Evolutionary conservation across 1,140 invertebrate species (phyloP).

Genomic region (Macrobrachium rosenbergii): DNA sequence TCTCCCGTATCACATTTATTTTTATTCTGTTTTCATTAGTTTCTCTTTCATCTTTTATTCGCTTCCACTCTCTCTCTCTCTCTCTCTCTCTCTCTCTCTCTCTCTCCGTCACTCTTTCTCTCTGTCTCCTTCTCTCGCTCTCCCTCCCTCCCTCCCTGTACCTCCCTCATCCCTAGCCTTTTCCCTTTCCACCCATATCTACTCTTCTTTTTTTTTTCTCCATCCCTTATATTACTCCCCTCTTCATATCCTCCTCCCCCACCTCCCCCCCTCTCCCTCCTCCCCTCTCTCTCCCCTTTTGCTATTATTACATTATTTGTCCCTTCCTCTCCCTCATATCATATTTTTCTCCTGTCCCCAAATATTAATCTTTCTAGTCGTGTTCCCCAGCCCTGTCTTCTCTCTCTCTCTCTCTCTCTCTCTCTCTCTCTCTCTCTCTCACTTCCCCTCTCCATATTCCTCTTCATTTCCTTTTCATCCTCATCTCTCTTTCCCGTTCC

Average conservation of each 20-base stretch:
- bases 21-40: no score
- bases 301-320: not conserved
- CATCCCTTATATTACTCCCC: no score
- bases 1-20: not conserved
- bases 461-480: not conserved
- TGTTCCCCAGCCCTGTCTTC: not conserved
- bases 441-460: not conserved
- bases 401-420: not conserved
- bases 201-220: no score
- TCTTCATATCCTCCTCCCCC: no score
- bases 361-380: not conserved
- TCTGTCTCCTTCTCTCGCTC: no score
- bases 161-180: no score
- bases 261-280: not conserved
- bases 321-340: not conserved
- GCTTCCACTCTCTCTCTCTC: no score
- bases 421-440: not conserved
- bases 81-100: no score
- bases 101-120: no score
- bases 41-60: no score
- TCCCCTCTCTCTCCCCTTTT: not conserved
- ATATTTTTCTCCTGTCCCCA: not conserved
- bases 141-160: no score
- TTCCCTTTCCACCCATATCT: no score
- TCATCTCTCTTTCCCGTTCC: not conserved